These are phyloP conservation scores for Bathynomus jamesi DNA, from an alignment of 1,140 invertebrate species.

Conservation along the genomic window DNA sequence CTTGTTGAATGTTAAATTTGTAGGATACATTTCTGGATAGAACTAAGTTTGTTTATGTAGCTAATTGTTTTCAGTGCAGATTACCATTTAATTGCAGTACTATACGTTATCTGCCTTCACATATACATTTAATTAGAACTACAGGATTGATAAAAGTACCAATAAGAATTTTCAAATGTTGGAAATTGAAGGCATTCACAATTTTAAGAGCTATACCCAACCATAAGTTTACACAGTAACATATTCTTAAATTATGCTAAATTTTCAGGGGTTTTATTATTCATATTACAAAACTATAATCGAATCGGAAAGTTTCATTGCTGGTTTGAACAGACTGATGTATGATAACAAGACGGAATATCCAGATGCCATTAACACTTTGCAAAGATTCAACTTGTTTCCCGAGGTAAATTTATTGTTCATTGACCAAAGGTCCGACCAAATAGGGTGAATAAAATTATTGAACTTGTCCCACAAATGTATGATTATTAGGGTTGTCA, in stretches of 20 bases:
- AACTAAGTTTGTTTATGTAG: not conserved
- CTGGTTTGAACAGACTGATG: conserved; percentile 57
- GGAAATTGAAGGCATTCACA: not conserved
- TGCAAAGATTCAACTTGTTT: conserved; percentile 70
- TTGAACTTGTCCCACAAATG: not conserved
- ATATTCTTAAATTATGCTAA: not conserved
- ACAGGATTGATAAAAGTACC: not conserved
- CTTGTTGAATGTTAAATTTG: too few species aligned
- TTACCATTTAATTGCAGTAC: not conserved
- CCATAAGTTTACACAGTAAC: too few species aligned
- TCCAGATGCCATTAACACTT: conserved; percentile 66
- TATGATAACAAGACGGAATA: conserved; percentile 70
- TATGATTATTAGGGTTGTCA: not conserved
- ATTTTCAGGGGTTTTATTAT: conserved; percentile 68
- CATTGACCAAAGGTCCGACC: not conserved
- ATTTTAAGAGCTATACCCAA: too few species aligned
- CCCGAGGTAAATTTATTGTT: conserved; percentile 59
- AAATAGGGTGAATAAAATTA: not conserved
- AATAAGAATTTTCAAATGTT: not conserved
- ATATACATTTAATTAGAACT: not conserved
- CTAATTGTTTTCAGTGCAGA: not conserved
- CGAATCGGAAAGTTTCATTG: conserved; percentile 54
- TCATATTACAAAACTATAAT: conserved; percentile 76
- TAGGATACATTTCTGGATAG: not conserved
- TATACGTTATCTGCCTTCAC: not conserved